A percentile compares a stretch with the other conserved stretches of the same genome.
Evolutionary conservation across 2,888 invertebrate genomes (phyloP).

Genomic region (Meghimatium bilineatum): DNA sequence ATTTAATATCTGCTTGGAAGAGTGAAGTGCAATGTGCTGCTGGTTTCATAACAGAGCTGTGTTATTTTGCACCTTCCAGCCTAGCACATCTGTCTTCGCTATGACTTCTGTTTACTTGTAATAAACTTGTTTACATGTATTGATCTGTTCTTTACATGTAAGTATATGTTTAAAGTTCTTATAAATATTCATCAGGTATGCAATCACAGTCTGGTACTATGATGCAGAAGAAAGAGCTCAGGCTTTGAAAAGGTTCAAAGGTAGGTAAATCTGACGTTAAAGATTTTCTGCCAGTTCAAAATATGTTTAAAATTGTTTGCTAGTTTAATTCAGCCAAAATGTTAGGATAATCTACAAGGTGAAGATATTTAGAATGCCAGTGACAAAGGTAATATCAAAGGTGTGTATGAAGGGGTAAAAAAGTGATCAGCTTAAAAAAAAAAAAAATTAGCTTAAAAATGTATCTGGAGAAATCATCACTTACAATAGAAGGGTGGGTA

Average conservation of each 20-base stretch:
- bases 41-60: too few relatives aligned
- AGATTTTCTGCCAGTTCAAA: background rate
- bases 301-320: background rate
- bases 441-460: too few relatives aligned
- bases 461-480: too few relatives aligned
- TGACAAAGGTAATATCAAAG: too few relatives aligned
- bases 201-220: constrained; percentile 76
- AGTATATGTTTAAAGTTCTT: background rate
- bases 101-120: background rate
- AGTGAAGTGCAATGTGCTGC: too few relatives aligned
- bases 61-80: too few relatives aligned
- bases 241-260: constrained; percentile 66
- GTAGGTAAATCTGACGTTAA: constrained; percentile 43
- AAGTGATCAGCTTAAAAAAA: too few relatives aligned
- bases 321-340: background rate
- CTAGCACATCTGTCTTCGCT: too few relatives aligned
- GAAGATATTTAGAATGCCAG: too few relatives aligned
- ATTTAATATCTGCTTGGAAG: too few relatives aligned
- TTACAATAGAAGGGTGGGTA: too few relatives aligned
- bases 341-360: background rate
- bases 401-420: too few relatives aligned
- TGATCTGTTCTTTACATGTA: background rate
- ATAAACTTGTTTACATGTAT: background rate
- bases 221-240: constrained; percentile 70
- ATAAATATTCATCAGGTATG: constrained; percentile 64